Evolutionary conservation across 2,888 invertebrate species (phyloP).

Genomic region (Cephus rjabovi): DNA sequence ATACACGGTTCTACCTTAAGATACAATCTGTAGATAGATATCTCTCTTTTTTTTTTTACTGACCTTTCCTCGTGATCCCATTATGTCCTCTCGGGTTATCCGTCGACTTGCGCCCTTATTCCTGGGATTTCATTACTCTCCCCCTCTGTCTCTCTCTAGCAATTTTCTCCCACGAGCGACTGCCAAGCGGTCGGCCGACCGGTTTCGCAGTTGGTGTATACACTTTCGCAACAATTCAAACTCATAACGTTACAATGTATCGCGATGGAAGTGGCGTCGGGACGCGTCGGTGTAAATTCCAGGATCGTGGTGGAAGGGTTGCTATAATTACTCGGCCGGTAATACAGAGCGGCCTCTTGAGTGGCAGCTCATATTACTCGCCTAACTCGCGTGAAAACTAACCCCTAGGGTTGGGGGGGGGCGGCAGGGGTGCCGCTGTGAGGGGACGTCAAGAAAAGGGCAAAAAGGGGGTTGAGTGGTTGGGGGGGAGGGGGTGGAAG

Average conservation of each 20-base stretch:
- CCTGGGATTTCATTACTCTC: neutral
- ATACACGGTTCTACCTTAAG: too few relatives aligned
- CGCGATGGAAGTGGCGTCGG: constrained; percentile 29
- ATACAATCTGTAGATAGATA: too few relatives aligned
- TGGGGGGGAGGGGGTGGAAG: neutral
- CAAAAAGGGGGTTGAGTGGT: constrained; percentile 11
- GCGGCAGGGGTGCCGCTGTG: constrained; percentile 23
- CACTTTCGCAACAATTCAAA: constrained; percentile 45
- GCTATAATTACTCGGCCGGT: constrained; percentile 61
- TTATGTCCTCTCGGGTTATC: too few relatives aligned
- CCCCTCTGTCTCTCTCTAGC: constrained; percentile 14
- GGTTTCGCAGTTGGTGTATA: neutral
- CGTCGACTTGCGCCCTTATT: too few relatives aligned
- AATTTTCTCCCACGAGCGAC: constrained; percentile 25
- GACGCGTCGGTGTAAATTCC: constrained; percentile 28
- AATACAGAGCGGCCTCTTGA: constrained; percentile 58
- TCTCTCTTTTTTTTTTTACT: too few relatives aligned
- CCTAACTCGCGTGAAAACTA: constrained; percentile 61
- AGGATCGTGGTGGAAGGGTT: constrained; percentile 33
- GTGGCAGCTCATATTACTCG: constrained; percentile 63
- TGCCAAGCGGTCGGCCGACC: constrained; percentile 26
- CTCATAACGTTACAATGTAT: constrained; percentile 49
- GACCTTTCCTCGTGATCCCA: too few relatives aligned
- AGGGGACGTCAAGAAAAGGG: constrained; percentile 14
- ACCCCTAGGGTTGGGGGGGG: constrained; percentile 47